Evolutionary conservation across 2,888 invertebrate genomes (phyloP).

Genomic region (Carabus problematicus): DNA sequence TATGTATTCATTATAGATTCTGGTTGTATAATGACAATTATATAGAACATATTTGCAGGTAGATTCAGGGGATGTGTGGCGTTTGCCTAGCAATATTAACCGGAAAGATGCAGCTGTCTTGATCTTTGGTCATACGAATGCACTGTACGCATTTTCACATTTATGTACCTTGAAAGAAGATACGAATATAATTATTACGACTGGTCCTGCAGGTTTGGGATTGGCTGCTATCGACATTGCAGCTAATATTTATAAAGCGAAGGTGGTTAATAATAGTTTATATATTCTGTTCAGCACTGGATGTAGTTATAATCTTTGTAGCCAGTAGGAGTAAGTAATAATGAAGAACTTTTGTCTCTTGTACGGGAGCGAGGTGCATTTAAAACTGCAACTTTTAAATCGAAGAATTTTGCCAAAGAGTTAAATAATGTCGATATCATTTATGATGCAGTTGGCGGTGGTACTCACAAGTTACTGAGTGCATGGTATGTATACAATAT

Average conservation of each 20-base stretch:
- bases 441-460: conserved; percentile 71
- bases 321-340: conserved; percentile 74
- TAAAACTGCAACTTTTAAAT: conserved; percentile 67
- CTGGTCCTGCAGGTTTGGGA: conserved; percentile 69
- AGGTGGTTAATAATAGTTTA: conserved; percentile 58
- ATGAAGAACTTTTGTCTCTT: conserved; percentile 66
- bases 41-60: conserved; percentile 47
- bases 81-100: conserved; percentile 63
- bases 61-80: conserved; percentile 65
- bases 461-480: conserved; percentile 64
- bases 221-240: conserved; percentile 74
- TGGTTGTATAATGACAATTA: background rate
- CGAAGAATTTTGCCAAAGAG: conserved; percentile 64
- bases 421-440: conserved; percentile 70
- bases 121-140: conserved; percentile 69
- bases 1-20: conserved; percentile 48
- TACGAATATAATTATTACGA: conserved; percentile 69
- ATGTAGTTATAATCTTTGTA: conserved; percentile 49
- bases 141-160: conserved; percentile 68
- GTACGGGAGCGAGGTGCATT: conserved; percentile 70
- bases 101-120: conserved; percentile 66
- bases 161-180: conserved; percentile 61
- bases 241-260: conserved; percentile 70
- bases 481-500: conserved; percentile 61
- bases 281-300: conserved; percentile 6